Base-by-base conservation (phyloP, 1,140 invertebrate genomes). In the Trypoxylus dichotomus region DNA sequence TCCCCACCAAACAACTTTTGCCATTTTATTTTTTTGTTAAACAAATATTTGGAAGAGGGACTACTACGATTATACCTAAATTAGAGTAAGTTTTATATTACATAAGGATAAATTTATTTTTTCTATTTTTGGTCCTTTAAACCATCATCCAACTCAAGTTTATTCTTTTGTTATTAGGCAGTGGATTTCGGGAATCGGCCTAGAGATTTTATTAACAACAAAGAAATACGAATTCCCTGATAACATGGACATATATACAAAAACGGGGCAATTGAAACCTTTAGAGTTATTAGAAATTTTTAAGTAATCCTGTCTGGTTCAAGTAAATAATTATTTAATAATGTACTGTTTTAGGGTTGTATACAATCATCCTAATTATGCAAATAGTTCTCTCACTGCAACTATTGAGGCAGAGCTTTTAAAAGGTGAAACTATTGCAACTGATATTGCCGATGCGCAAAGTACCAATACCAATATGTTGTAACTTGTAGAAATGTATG, bases 201-300 rank as follows among this genome's bases (percentile, higher is more conserved):
- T 77, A 78, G 74, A 80, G 71, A 74, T 84, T 2, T 5, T 68
- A 11, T 68, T 47, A 79, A 84, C 84, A 81, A 80, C 37, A 77
- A 41, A 60, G 81, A 1, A 80, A 84, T 80, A 29, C 75, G 2
- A 60, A 81, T 68, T 84, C 83, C 77, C 81, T 75, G 8, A 25
- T 24, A 29, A 85, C 71, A 81, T 86, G 1, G 76, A 76, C 78
- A 84, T 86, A 74, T 85, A 81, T 76, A 85, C 84, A 0, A 75
- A 79, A 68, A 84, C 85, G 76, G 77, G 80, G 7, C 80, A 86
- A 60, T 77, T 86, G 27, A 83, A 32, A 25, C 81, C 84, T 6
- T 19, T 60, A 24, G 80, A 85, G 79, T 81, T 84, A 72, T 37
- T 84, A 32, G 68, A 68, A 10, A 43, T 85, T 27, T 85, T 84